Conservation (phyloP, 2,888 invertebrate genomes). For the Meta bourneti region DNA sequence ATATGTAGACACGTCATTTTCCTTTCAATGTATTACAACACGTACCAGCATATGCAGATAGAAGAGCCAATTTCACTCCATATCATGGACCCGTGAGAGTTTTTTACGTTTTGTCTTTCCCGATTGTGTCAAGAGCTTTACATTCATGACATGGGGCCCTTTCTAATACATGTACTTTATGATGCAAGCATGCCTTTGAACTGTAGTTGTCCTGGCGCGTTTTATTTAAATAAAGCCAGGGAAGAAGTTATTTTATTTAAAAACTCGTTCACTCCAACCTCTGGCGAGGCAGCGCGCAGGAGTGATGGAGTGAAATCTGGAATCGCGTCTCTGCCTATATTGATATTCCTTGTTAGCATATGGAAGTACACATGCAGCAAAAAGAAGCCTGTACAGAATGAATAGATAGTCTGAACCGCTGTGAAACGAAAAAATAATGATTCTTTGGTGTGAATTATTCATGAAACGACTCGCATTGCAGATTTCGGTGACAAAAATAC, state of each 20-base stretch:
- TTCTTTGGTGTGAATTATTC: constrained; percentile 56
- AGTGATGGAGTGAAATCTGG: constrained; percentile 50
- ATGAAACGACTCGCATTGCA: constrained; percentile 60
- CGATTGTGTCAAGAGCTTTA: neutral
- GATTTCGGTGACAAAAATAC: constrained; percentile 61
- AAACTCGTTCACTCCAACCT: constrained; percentile 48
- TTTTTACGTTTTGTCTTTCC: neutral
- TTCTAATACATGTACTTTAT: neutral
- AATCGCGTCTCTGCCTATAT: constrained; percentile 25
- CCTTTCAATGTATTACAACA: no score
- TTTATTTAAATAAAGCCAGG: constrained; percentile 43
- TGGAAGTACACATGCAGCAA: constrained; percentile 31
- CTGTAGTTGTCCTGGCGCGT: neutral
- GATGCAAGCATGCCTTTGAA: neutral
- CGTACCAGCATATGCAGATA: neutral
- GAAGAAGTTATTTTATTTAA: constrained; percentile 55
- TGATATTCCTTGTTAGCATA: constrained; percentile 68
- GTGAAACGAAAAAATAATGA: constrained; percentile 66
- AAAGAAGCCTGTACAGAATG: constrained; percentile 31
- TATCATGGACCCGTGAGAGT: neutral
- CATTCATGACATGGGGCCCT: neutral
- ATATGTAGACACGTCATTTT: no score
- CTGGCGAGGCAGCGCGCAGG: neutral
- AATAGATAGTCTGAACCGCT: constrained; percentile 21
- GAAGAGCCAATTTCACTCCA: neutral